Conservation (phyloP, 2,113 vertebrate species). For the Syrrhaptes paradoxus region DNA sequence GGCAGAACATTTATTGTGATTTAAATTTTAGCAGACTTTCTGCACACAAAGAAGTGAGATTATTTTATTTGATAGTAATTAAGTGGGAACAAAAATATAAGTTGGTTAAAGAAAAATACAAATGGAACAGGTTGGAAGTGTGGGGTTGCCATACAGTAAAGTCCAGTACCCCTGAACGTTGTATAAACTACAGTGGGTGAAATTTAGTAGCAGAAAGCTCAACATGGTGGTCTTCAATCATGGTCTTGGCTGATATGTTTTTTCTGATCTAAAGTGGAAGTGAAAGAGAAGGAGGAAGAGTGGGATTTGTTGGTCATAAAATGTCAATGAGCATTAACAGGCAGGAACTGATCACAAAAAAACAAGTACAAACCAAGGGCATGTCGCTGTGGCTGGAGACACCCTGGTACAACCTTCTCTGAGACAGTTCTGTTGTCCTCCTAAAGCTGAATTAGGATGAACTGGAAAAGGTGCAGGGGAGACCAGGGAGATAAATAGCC, state of each 20-base stretch:
- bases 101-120: background rate
- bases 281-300: background rate
- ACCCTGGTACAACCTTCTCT: background rate
- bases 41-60: background rate
- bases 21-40: background rate
- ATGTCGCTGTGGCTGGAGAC: background rate
- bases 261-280: background rate
- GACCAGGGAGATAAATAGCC: background rate
- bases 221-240: fast-evolving
- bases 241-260: background rate
- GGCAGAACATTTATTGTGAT: background rate
- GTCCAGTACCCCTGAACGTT: background rate
- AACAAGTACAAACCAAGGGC: fast-evolving
- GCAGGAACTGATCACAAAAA: background rate
- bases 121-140: background rate
- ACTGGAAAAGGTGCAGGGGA: slow-evolving; percentile 18
- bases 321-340: background rate
- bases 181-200: background rate
- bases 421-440: background rate
- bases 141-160: background rate
- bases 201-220: background rate
- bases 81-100: background rate
- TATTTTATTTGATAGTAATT: background rate
- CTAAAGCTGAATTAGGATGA: background rate
- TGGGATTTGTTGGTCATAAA: background rate